Conservation (phyloP, 2,888 invertebrate species). For the Hartigia nigra region DNA sequence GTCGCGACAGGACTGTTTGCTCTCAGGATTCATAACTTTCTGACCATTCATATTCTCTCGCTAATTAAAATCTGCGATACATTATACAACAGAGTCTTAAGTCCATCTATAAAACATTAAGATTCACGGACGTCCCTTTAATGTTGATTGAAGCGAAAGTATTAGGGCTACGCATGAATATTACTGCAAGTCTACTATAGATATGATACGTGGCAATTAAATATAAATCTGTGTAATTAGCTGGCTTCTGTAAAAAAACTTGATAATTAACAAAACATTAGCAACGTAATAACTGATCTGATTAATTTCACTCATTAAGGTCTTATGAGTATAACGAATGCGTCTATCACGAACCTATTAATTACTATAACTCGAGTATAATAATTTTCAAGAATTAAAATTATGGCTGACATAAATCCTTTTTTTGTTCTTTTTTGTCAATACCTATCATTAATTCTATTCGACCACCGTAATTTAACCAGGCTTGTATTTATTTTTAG, state of each 20-base stretch:
- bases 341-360: no score
- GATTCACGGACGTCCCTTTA: neutral
- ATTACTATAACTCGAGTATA: no score
- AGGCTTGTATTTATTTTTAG: no score
- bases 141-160: neutral
- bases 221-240: neutral
- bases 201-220: no score
- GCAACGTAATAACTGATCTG: neutral
- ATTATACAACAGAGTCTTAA: neutral
- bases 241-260: no score
- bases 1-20: constrained; percentile 25
- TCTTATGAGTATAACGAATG: no score
- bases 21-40: constrained; percentile 34
- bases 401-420: no score
- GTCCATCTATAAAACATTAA: neutral
- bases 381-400: no score
- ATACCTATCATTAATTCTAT: no score
- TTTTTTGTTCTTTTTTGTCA: no score
- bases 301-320: no score
- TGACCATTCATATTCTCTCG: constrained; percentile 5
- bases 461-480: no score
- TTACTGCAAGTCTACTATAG: neutral
- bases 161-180: neutral
- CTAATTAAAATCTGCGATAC: neutral
- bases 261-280: neutral